These are phyloP conservation scores for Mellilla xanthometata DNA, from an alignment of 2,888 invertebrate species.

Conservation along the genomic window DNA sequence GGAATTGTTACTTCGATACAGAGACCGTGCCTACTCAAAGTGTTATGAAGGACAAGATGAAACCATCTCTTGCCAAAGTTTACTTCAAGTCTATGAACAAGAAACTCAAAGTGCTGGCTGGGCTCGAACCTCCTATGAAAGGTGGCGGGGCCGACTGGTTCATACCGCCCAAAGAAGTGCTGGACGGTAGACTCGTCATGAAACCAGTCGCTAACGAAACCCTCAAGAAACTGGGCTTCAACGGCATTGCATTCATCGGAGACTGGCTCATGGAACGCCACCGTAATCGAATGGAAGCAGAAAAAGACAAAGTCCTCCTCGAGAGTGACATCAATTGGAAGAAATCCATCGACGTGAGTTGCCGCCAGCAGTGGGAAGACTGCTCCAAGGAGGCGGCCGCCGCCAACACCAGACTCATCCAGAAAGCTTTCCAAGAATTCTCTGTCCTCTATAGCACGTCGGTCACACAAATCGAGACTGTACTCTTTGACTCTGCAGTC, in stretches of 20 bases:
- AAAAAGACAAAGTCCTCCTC: conserved; percentile 41
- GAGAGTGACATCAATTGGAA: conserved; percentile 58
- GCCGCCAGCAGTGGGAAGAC: conserved; percentile 43
- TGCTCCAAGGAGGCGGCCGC: conserved; percentile 38
- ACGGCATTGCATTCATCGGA: conserved; percentile 53
- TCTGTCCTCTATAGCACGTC: conserved; percentile 49
- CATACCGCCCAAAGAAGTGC: conserved; percentile 56
- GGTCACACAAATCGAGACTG: conserved; percentile 52
- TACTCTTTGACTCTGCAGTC: conserved; percentile 52
- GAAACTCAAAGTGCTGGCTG: conserved; percentile 59
- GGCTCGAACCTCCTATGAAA: conserved; percentile 62
- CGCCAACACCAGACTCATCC: conserved; percentile 50
- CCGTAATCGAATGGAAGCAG: conserved; percentile 42
- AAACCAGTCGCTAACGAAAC: conserved; percentile 55
- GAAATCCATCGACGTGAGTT: conserved; percentile 36
- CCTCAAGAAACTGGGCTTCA: conserved; percentile 50
- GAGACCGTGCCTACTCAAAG: conserved; percentile 67
- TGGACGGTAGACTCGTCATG: conserved; percentile 53
- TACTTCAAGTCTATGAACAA: conserved; percentile 68
- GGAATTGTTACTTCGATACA: conserved; percentile 58
- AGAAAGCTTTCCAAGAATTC: conserved; percentile 54
- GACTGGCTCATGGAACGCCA: conserved; percentile 44
- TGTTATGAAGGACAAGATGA: conserved; percentile 61
- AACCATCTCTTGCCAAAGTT: conserved; percentile 55
- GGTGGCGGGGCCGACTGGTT: conserved; percentile 70